A percentile compares a stretch with the other conserved stretches of the same genome.
Evolutionary conservation across 2,113 vertebrate genomes (phyloP).

Genomic region (Ceratotherium simum): DNA sequence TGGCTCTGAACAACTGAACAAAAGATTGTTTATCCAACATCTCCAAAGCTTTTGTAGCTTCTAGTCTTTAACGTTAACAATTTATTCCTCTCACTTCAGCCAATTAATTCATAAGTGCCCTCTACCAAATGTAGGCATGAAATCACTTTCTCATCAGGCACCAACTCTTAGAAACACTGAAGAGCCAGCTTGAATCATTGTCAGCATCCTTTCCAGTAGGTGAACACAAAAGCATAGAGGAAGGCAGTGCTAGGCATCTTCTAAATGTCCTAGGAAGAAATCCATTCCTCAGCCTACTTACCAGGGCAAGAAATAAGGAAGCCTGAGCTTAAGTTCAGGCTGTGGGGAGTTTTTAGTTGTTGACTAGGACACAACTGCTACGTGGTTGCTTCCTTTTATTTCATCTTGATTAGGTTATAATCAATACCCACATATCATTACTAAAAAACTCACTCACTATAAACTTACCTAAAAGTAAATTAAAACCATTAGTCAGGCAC

Average conservation of each 20-base stretch:
- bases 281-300: not conserved
- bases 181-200: not conserved
- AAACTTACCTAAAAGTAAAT: not conserved
- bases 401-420: not conserved
- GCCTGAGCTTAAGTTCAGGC: not conserved
- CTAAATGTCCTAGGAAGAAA: not conserved
- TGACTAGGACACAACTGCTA: not conserved
- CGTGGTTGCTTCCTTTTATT: not conserved
- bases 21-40: not conserved
- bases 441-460: not conserved
- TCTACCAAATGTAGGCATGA: slow-evolving; percentile 47
- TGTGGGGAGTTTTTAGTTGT: not conserved
- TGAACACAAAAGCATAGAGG: not conserved
- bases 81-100: not conserved
- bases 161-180: slow-evolving; percentile 29
- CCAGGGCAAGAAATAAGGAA: not conserved
- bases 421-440: slow-evolving; percentile 5
- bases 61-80: slow-evolving; percentile 15
- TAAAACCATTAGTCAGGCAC: slow-evolving; percentile 3
- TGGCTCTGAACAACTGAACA: not conserved
- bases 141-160: slow-evolving; percentile 76
- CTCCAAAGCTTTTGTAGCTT: not conserved
- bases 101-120: slow-evolving; percentile 43
- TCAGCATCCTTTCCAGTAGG: not conserved
- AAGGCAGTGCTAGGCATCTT: not conserved